Evolutionary conservation across 2,888 invertebrate genomes (phyloP).

Genomic region (Stictocephala bisonia): DNA sequence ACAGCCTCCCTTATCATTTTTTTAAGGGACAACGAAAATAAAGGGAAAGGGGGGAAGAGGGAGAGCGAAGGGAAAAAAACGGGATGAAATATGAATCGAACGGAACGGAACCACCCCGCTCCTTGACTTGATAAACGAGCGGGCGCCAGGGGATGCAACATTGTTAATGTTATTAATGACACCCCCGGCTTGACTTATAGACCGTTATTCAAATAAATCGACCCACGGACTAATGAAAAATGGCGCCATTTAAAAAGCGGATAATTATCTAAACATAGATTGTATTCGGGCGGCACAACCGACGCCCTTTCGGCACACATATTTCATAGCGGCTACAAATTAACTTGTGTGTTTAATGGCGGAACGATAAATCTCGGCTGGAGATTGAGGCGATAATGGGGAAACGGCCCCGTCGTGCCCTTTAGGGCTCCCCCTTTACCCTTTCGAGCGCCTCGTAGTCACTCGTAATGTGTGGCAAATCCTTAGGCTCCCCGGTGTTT

Average conservation of each 20-base stretch:
- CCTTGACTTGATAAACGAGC: conserved; percentile 33
- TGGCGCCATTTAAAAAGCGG: conserved; percentile 41
- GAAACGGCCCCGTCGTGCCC: not conserved
- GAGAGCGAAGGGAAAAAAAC: no score
- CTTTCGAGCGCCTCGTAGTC: no score
- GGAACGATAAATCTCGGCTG: not conserved
- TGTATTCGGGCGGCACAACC: not conserved
- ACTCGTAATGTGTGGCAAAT: no score
- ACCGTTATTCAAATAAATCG: conserved; percentile 49
- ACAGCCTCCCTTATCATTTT: no score
- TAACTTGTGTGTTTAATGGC: conserved; percentile 3
- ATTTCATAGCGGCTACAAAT: conserved; percentile 5
- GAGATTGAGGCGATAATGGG: not conserved
- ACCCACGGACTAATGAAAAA: conserved; percentile 43
- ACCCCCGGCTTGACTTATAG: conserved; percentile 44
- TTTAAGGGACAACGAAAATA: no score
- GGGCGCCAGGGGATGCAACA: conserved; percentile 45
- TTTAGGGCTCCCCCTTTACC: no score
- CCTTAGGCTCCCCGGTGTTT: no score
- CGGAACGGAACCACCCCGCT: conserved; percentile 16
- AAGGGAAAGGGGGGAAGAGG: no score
- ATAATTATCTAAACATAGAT: conserved; percentile 27
- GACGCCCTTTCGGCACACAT: not conserved
- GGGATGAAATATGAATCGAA: conserved; percentile 46
- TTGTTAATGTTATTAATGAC: conserved; percentile 50